A percentile compares a stretch with the other conserved stretches of the same genome.
Evolutionary conservation across 2,113 vertebrate genomes (phyloP).

Genomic region (Poeciliopsis occidentalis): DNA sequence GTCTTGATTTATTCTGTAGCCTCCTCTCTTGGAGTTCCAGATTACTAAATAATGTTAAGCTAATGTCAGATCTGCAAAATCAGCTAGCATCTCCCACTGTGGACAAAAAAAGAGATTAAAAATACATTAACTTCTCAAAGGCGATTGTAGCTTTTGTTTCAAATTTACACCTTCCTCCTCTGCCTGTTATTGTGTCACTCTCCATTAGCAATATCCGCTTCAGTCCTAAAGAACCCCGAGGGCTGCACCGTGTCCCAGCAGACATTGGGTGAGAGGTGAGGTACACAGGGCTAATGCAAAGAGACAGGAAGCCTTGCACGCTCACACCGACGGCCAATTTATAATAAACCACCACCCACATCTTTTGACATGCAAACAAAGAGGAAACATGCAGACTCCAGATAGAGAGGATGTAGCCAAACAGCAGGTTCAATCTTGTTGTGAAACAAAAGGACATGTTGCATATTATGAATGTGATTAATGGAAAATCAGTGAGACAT

Average conservation of each 20-base stretch:
- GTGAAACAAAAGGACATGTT: neutral
- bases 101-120: neutral
- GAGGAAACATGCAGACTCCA: neutral
- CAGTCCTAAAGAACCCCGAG: neutral
- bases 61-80: neutral
- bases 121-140: neutral
- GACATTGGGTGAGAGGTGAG: neutral
- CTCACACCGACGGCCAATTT: constrained; percentile 11
- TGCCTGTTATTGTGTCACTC: constrained; percentile 10
- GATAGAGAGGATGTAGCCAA: neutral
- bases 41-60: neutral
- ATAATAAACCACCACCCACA: constrained; percentile 1
- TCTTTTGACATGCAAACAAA: neutral
- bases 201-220: neutral
- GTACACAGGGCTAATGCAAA: constrained; percentile 8
- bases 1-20: neutral
- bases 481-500: neutral
- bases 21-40: neutral
- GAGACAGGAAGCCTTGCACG: constrained; percentile 5
- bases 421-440: neutral
- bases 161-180: constrained; percentile 8
- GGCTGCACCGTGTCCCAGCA: constrained; percentile 5
- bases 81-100: neutral
- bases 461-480: neutral
- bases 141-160: constrained; percentile 8